Base-by-base conservation (phyloP, 2,888 invertebrate genomes). In the Epistrophe eligans region DNA sequence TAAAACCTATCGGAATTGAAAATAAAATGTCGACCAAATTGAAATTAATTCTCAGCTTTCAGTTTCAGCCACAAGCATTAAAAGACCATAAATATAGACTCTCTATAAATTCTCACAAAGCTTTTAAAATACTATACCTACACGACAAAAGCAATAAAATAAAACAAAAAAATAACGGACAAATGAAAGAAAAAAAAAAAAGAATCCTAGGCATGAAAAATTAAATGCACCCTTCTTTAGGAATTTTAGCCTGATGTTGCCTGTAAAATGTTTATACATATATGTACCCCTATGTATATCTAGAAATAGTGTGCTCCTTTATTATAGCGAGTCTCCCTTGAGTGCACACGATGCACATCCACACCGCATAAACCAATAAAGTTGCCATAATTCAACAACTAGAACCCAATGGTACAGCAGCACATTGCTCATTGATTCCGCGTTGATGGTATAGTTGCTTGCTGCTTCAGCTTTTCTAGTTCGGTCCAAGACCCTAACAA, bases 341-440 rank as follows among this genome's bases (percentile, higher is more conserved):
- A 40, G 57, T 77, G 72, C 72, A 71, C 72, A 71, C 64, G 57
- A 17, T 76, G 77, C 73, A 80, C 77, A 72, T 74, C 64, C 24
- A 62, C 77, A 77, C 85, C 85, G 77, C 81, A 85, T 85, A 73
- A 82, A 85, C 82, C 85, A 79, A 85, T 85, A 85, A 82, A 85
- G 85, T 85, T 85, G 77, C 85, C 79, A 85, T 85, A 85, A 85
- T 81, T 85, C 85, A 85, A 84, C 85, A 85, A 84, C 77, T 77
- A 60, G 66, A 84, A 76, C 76, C 84, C 77, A 80, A 84, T 80
- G 77, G 82, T 73, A 82, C 57, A 55, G 70, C 40, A 79, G 77
- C 77, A 82, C 85, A 85, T 82, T 82, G 85, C 73, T 85, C 85
- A 85, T 85, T 82, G 85, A 85, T 79, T 82, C 52, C 57, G 64